Evolutionary conservation across 1,140 invertebrate genomes (phyloP).

Genomic region (Macrobrachium nipponense): DNA sequence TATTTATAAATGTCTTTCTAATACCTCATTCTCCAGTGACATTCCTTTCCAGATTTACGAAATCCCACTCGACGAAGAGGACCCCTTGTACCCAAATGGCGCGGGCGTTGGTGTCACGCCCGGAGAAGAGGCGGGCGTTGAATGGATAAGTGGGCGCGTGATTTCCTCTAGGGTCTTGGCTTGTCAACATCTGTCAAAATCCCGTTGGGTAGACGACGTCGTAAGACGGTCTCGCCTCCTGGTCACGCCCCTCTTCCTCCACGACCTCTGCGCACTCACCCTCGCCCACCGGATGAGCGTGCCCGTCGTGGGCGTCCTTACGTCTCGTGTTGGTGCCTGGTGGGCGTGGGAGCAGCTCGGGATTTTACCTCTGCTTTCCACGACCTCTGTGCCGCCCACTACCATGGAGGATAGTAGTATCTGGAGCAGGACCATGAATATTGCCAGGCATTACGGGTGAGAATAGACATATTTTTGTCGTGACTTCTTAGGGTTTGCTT

Average conservation of each 20-base stretch:
- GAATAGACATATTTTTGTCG: background rate
- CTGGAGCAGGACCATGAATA: conserved; percentile 25
- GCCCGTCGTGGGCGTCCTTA: conserved; percentile 42
- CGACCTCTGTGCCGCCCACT: conserved; percentile 20
- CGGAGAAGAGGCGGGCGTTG: conserved; percentile 23
- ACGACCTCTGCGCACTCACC: conserved; percentile 39
- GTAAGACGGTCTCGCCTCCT: background rate
- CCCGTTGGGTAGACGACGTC: background rate
- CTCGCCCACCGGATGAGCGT: conserved; percentile 18
- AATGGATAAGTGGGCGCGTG: conserved; percentile 42
- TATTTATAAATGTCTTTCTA: background rate
- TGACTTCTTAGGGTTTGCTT: background rate
- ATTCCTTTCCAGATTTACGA: conserved; percentile 18
- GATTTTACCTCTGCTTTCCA: conserved; percentile 24
- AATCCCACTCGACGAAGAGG: background rate
- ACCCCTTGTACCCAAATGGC: conserved; percentile 35
- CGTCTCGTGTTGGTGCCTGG: conserved; percentile 46
- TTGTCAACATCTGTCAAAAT: background rate
- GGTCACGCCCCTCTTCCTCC: conserved; percentile 40
- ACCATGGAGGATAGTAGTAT: conserved; percentile 6
- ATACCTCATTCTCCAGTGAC: background rate
- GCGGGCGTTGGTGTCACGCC: conserved; percentile 18
- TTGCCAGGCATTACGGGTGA: conserved; percentile 42
- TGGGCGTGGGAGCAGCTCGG: conserved; percentile 52
- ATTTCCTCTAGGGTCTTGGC: conserved; percentile 21